These are phyloP conservation scores for Heliconius aoede DNA, from an alignment of 2,888 invertebrate species.

Conservation along the genomic window DNA sequence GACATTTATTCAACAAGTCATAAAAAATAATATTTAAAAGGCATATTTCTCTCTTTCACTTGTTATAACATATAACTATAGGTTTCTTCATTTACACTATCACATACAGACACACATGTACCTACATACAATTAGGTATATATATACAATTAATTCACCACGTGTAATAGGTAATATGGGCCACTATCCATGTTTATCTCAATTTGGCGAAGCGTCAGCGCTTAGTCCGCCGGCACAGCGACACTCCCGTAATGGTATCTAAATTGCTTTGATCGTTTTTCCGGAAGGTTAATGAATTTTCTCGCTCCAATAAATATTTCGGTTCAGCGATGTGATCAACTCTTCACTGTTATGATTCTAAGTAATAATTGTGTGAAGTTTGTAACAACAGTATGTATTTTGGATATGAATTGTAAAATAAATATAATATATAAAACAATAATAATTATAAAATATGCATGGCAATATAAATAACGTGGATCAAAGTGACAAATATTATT, in stretches of 20 bases:
- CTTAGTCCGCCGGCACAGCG: constrained; percentile 46
- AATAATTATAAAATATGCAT: no score
- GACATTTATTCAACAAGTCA: no score
- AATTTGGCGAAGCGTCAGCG: constrained; percentile 38
- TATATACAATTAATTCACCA: not conserved
- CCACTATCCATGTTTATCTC: constrained; percentile 31
- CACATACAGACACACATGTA: no score
- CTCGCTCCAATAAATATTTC: constrained; percentile 71
- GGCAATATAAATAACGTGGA: no score
- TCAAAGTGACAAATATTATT: no score
- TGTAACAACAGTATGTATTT: not conserved
- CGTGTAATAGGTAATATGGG: constrained; percentile 10
- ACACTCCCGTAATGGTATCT: constrained; percentile 68
- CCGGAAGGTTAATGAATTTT: constrained; percentile 80
- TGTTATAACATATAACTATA: no score
- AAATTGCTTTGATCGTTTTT: constrained; percentile 82
- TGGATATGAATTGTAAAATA: no score
- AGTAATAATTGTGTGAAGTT: constrained; percentile 19
- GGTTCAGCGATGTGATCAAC: constrained; percentile 56
- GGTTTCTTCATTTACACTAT: no score
- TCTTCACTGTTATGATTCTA: constrained; percentile 34
- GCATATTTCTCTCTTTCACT: no score
- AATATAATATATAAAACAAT: no score
- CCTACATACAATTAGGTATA: not conserved
- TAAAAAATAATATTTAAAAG: no score